Conservation (phyloP, 2,888 invertebrate species). For the Heliconius ismenius region DNA sequence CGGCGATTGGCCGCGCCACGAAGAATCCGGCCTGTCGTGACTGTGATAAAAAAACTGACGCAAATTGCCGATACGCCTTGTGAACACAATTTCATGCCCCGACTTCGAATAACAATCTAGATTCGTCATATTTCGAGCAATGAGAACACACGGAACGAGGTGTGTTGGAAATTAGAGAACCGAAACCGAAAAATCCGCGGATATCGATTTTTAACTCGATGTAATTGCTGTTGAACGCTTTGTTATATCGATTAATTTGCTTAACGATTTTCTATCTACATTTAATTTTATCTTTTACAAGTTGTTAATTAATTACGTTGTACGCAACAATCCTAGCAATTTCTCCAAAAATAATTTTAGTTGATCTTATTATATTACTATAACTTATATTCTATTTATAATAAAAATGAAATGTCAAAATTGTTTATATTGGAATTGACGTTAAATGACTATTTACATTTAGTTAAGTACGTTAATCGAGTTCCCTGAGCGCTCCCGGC, state of each 20-base stretch:
- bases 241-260: constrained; percentile 26
- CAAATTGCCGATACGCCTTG: constrained; percentile 81
- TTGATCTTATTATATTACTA: no score
- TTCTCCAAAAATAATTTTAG: not conserved
- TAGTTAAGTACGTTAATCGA: constrained; percentile 38
- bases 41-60: constrained; percentile 80
- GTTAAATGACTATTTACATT: constrained; percentile 37
- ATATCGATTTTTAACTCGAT: constrained; percentile 44
- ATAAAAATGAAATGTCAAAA: not conserved
- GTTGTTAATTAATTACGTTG: not conserved
- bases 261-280: constrained; percentile 7
- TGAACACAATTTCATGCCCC: constrained; percentile 81
- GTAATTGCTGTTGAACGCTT: constrained; percentile 46
- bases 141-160: constrained; percentile 51
- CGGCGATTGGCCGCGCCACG: constrained; percentile 72
- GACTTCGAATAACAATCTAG: constrained; percentile 72
- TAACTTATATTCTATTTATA: not conserved
- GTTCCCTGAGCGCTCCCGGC: constrained; percentile 46
- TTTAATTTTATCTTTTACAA: constrained; percentile 19
- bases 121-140: constrained; percentile 75
- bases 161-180: constrained; percentile 48
- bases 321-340: not conserved
- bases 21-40: constrained; percentile 80
- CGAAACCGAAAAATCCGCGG: constrained; percentile 48
- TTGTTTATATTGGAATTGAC: no score